phyloP scores from a whole-genome alignment of 2,888 invertebrate genomes.

The Archips xylosteana region DNA sequence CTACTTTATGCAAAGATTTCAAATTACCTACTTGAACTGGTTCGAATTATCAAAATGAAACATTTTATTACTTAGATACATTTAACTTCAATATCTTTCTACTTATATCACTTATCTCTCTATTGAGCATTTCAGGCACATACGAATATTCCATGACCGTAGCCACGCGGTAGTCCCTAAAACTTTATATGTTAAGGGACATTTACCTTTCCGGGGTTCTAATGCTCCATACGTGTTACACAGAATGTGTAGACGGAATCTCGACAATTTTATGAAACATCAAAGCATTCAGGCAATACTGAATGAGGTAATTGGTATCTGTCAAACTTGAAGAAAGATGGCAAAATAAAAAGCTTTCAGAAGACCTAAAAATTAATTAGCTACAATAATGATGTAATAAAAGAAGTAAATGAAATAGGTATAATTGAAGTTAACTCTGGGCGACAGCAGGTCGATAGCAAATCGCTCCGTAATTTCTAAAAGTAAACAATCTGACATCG shows the following conservation, averaged over 20 bases:
- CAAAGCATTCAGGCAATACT: conserved; percentile 9
- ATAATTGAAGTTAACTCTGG: conserved; percentile 11
- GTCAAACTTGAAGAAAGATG: neutral
- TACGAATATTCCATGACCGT: conserved; percentile 20
- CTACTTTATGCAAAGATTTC: neutral
- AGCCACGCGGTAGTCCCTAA: conserved; percentile 25
- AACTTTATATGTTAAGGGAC: conserved; percentile 40
- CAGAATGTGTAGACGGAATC: conserved; percentile 20
- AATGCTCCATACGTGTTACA: conserved; percentile 36
- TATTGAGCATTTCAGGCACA: neutral
- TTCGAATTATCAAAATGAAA: neutral
- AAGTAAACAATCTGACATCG: conserved; percentile 50
- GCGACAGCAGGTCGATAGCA: conserved; percentile 14
- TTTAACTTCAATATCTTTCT: neutral
- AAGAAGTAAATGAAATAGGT: conserved; percentile 17
- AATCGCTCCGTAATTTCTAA: conserved; percentile 45
- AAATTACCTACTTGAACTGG: neutral
- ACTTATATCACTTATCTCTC: conserved; percentile 7
- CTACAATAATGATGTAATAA: conserved; percentile 12
- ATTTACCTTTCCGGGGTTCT: conserved; percentile 33
- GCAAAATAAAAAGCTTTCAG: neutral
- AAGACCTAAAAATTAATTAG: neutral
- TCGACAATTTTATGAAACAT: conserved; percentile 29
- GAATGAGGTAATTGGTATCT: neutral
- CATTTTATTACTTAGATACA: neutral